Percentiles rank a stretch among this genome's conserved stretches.
These are phyloP conservation scores for Thalassophryne amazonica DNA, from an alignment of 2,797 vertebrate genomes.

Conservation along the genomic window DNA sequence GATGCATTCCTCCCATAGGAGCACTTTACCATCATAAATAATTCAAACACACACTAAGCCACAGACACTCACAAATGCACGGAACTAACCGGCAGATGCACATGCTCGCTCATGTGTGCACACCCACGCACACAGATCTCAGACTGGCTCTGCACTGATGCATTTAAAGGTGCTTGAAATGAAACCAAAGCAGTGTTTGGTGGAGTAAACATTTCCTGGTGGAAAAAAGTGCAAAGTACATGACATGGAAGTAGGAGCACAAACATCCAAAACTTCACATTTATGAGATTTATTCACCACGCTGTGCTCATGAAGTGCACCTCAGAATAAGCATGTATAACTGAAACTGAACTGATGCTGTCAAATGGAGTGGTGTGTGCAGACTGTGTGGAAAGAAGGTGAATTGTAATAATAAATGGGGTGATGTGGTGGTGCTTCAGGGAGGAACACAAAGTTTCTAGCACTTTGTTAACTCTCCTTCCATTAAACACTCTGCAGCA, in stretches of 20 bases:
- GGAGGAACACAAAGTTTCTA: conserved; percentile 12
- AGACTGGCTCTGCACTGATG: conserved; percentile 41
- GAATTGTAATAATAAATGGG: conserved; percentile 1
- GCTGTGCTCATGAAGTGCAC: background rate
- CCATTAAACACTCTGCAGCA: conserved; percentile 38
- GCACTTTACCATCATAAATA: conserved; percentile 68
- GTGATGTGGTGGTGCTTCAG: conserved; percentile 27
- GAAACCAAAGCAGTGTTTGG: conserved; percentile 38
- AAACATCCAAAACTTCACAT: background rate
- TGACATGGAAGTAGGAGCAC: conserved; percentile 1
- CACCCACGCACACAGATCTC: conserved; percentile 6
- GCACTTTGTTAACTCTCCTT: conserved; percentile 26
- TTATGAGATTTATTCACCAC: background rate
- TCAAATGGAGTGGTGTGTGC: conserved; percentile 11
- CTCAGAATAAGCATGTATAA: conserved; percentile 10
- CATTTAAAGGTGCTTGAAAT: conserved; percentile 48
- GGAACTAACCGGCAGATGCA: conserved; percentile 22
- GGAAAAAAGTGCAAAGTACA: background rate
- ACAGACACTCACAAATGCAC: conserved; percentile 30
- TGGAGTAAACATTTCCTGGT: conserved; percentile 21
- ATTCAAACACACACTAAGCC: conserved; percentile 54
- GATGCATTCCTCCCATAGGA: conserved; percentile 59
- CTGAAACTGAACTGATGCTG: conserved; percentile 11
- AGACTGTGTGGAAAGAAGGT: conserved; percentile 14
- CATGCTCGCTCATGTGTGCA: background rate